Evolutionary conservation across 2,888 invertebrate genomes (phyloP), one percentile per base, ranked within the genome.

Genomic region (Pomacea canaliculata): DNA sequence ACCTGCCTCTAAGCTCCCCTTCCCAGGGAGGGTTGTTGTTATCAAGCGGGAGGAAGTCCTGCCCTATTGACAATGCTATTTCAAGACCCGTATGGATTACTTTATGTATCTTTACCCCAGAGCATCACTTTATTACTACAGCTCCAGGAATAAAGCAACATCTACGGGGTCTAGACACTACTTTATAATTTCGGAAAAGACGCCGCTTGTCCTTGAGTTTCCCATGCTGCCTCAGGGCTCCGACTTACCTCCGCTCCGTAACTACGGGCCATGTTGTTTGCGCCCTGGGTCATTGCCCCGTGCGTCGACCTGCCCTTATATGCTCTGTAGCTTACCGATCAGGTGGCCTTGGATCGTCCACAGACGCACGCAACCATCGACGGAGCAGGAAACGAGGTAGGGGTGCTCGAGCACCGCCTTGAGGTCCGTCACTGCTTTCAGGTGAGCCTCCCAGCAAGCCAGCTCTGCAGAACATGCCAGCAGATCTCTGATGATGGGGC

Each of bases 321-420:
- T 37, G 37, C 37, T 37, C 37, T 37, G 12, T 19, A 1, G 12
- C 73, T 1, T n/a, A 73, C 73, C 73, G 23, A 73, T 23, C 27
- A n/a, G 67, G 23, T 60, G 59, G 37, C 73, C 73, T 23, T 68
- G 23, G 63, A 1, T 10, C 7, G 68, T 73, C 73, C 73, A 73
- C 48, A 73, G 49, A 2, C 73, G 67, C 10, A 73, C 68, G 48
- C 67, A 67, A 23, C 12, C 5, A 59, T 73, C 73, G 19, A 12
- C 48, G 46, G 73, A 73, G 19, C 68, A 60, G 73, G 56, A 66
- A 48, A 68, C 68, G 56, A 73, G 59, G 56, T 67, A 23, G 8
- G 10, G 46, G 23, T n/a, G 60, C 9, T 37, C 46, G 13, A 46
- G 51, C 13, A 68, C 48, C 4, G 67, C 60, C 73, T 68, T 37